Conservation (phyloP, 2,113 vertebrate genomes). For the Phaetusa simplex region DNA sequence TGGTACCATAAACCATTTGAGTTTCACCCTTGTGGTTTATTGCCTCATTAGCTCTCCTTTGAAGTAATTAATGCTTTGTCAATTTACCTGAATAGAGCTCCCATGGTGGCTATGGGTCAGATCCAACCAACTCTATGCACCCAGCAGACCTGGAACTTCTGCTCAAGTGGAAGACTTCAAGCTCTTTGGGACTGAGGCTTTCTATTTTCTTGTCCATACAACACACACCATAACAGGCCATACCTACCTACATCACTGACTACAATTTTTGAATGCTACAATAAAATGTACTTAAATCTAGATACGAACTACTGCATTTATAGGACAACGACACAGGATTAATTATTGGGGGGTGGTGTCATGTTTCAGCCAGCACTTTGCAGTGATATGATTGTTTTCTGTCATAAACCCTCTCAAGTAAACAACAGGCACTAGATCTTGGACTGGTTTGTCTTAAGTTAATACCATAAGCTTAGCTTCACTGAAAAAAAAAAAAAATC, state of each 20-base stretch:
- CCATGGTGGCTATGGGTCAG: conserved; percentile 29
- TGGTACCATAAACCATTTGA: conserved; percentile 37
- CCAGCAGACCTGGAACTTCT: not conserved
- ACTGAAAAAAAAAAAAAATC: not conserved
- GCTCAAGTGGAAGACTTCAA: not conserved
- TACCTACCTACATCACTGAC: not conserved
- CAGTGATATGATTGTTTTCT: not conserved
- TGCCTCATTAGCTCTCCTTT: conserved; percentile 43
- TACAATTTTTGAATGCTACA: not conserved
- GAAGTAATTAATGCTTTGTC: conserved; percentile 62
- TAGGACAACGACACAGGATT: not conserved
- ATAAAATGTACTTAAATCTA: not conserved
- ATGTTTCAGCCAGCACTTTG: not conserved
- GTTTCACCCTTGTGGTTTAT: conserved; percentile 41
- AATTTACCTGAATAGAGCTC: conserved; percentile 28
- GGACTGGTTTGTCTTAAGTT: not conserved
- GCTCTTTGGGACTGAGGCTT: not conserved
- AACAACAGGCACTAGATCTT: not conserved
- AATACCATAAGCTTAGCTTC: not conserved
- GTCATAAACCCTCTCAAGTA: not conserved
- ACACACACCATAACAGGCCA: not conserved
- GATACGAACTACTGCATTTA: not conserved
- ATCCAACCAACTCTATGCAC: not conserved
- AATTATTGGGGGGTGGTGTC: not conserved
- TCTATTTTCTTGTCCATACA: not conserved